These are phyloP conservation scores for Mythimna vitellina DNA, from an alignment of 2,888 invertebrate genomes.

Conservation along the genomic window DNA sequence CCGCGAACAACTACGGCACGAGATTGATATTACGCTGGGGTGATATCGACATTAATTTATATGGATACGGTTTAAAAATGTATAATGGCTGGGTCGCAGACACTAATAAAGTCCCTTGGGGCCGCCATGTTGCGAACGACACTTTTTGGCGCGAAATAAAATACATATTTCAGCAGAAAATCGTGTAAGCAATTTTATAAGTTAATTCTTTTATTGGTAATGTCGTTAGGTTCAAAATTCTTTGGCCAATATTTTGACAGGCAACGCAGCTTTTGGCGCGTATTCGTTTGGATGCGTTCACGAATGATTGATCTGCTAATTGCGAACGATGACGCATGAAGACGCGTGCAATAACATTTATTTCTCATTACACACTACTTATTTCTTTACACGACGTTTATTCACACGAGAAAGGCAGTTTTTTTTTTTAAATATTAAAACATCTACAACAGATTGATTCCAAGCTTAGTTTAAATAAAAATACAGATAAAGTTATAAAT, in stretches of 20 bases:
- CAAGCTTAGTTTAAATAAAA: constrained; percentile 11
- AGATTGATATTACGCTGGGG: constrained; percentile 90
- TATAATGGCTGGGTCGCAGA: constrained; percentile 86
- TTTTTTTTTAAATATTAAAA: background rate
- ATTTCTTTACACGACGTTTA: constrained; percentile 39
- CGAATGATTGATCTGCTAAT: constrained; percentile 81
- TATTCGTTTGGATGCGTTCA: constrained; percentile 61
- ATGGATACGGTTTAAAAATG: constrained; percentile 91
- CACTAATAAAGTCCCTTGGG: constrained; percentile 88
- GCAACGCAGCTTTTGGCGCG: constrained; percentile 45
- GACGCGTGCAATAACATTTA: constrained; percentile 71
- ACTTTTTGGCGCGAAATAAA: constrained; percentile 76
- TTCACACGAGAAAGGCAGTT: background rate
- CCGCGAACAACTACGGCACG: constrained; percentile 88
- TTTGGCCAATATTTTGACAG: constrained; percentile 46
- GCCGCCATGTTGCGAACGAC: constrained; percentile 71
- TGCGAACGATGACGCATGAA: constrained; percentile 68
- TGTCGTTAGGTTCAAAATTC: constrained; percentile 48
- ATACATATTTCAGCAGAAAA: constrained; percentile 66
- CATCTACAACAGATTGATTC: background rate
- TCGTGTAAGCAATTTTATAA: constrained; percentile 56
- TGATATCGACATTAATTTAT: constrained; percentile 90
- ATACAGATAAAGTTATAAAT: constrained; percentile 55
- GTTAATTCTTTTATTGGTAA: constrained; percentile 49
- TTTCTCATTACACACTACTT: constrained; percentile 69